These are phyloP conservation scores for Corticium candelabrum DNA, from an alignment of 37 sponge, comb jelly and placozoan species.

Conservation along the genomic window DNA sequence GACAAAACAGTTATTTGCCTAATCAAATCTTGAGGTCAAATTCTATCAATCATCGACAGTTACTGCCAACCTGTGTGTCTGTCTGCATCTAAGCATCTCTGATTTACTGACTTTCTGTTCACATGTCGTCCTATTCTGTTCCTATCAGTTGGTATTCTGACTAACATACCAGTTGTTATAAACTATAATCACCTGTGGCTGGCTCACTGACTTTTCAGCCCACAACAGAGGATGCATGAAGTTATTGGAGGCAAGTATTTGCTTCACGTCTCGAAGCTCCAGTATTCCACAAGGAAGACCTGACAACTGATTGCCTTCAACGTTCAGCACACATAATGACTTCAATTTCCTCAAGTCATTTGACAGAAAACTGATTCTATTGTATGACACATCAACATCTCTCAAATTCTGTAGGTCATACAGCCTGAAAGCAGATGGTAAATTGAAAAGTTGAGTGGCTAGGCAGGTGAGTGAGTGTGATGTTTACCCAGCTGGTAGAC, in stretches of 20 bases:
- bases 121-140: too few species aligned
- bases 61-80: too few species aligned
- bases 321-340: conserved; percentile 49
- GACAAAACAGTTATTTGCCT: too few species aligned
- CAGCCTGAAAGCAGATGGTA: conserved; percentile 24
- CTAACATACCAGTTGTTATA: too few species aligned
- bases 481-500: conserved; percentile 76
- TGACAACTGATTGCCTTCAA: conserved; percentile 61
- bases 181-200: conserved; percentile 55
- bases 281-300: conserved; percentile 46
- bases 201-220: conserved; percentile 50
- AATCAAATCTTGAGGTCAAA: too few species aligned
- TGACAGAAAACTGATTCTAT: conserved; percentile 45
- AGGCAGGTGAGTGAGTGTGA: too few species aligned
- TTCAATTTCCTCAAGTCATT: conserved; percentile 44
- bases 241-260: conserved; percentile 44
- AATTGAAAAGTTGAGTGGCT: background rate
- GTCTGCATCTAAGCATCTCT: too few species aligned
- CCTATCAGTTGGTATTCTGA: too few species aligned
- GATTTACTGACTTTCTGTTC: too few species aligned
- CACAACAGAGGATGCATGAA: conserved; percentile 72
- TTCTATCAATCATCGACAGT: too few species aligned
- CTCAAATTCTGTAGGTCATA: conserved; percentile 37
- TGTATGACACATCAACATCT: conserved; percentile 64
- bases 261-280: conserved; percentile 25